Evolutionary conservation across 2,888 invertebrate genomes (phyloP).

Genomic region (Eilema griseolum): DNA sequence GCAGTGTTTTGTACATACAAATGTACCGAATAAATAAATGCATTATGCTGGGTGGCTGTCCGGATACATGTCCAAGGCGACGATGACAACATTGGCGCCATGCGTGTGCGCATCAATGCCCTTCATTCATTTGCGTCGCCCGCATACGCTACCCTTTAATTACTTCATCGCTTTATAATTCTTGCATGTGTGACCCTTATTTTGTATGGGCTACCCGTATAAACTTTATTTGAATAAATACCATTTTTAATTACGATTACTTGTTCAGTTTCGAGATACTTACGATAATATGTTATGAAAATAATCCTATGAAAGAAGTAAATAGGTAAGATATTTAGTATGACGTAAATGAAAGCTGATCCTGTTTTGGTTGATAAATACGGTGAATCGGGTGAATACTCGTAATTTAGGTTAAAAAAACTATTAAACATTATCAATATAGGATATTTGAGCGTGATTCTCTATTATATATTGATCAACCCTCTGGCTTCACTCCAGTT

Average conservation of each 20-base stretch:
- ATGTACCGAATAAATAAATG: slow-evolving; percentile 44
- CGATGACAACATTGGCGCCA: slow-evolving; percentile 51
- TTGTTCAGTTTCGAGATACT: neutral
- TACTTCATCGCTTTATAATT: slow-evolving; percentile 64
- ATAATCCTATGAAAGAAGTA: too few relatives aligned
- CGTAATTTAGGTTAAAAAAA: neutral
- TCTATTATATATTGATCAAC: neutral
- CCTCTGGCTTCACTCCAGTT: neutral
- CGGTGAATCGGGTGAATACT: neutral
- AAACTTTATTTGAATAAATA: neutral
- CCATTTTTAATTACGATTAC: neutral
- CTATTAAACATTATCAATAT: neutral
- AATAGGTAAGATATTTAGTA: too few relatives aligned
- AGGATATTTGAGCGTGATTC: neutral
- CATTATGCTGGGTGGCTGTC: slow-evolving; percentile 44
- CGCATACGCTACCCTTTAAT: slow-evolving; percentile 70
- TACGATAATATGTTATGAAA: neutral
- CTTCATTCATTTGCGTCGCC: slow-evolving; percentile 69
- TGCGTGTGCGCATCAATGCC: slow-evolving; percentile 63
- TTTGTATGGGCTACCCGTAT: neutral
- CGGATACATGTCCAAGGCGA: slow-evolving; percentile 56
- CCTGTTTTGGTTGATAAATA: neutral
- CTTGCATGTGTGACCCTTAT: slow-evolving; percentile 39
- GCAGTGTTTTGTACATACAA: slow-evolving; percentile 14
- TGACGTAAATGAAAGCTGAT: neutral